A percentile compares a stretch with the other conserved stretches of the same genome.
phyloP scores from a whole-genome alignment of 2,888 invertebrate species.

The Drosophila lacicola region DNA sequence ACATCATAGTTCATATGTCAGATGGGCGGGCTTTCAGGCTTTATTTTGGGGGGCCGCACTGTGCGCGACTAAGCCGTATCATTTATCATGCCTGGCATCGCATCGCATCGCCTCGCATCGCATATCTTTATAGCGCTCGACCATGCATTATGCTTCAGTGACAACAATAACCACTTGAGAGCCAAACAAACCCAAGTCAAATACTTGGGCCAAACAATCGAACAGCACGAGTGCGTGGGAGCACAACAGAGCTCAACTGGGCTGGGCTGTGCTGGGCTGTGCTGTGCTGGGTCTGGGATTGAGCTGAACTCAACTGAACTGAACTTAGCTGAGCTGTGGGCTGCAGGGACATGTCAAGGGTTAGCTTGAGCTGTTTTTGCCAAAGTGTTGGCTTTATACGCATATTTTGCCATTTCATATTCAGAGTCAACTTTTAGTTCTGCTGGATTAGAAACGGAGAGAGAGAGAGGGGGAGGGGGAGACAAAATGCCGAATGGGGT shows the following conservation, averaged over 20 bases:
- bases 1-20: conserved; percentile 24
- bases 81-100: conserved; percentile 59
- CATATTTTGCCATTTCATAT: conserved; percentile 35
- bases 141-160: conserved; percentile 62
- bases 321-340: neutral
- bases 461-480: neutral
- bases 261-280: too few species aligned
- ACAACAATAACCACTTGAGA: conserved; percentile 76
- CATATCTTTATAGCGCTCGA: conserved; percentile 46
- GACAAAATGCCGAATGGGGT: conserved; percentile 17
- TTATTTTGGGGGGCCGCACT: conserved; percentile 37
- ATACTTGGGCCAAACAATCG: conserved; percentile 47
- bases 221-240: conserved; percentile 1
- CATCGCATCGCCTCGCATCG: conserved; percentile 27
- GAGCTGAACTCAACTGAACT: too few species aligned
- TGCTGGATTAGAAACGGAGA: conserved; percentile 17
- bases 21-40: conserved; percentile 41
- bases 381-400: conserved; percentile 22
- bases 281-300: too few species aligned
- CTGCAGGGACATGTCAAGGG: conserved; percentile 9
- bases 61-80: conserved; percentile 47
- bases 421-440: conserved; percentile 37
- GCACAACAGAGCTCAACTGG: too few species aligned
- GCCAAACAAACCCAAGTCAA: conserved; percentile 53
- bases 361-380: conserved; percentile 44